phyloP scores from a whole-genome alignment of 1,140 invertebrate species.

The Whitmania pigra region DNA sequence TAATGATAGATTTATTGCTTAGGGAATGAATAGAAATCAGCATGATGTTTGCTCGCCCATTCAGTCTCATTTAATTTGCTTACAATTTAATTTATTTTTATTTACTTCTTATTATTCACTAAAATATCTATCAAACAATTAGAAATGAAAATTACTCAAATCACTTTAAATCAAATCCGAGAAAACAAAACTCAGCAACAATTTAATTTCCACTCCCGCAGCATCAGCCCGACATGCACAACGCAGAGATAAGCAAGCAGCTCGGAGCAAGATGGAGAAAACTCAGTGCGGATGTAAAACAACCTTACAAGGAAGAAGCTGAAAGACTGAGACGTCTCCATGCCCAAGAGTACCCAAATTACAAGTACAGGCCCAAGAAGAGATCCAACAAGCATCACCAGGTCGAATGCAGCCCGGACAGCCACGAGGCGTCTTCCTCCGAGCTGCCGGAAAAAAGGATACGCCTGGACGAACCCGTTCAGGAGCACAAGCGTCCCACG shows the following conservation, averaged over 20 bases:
- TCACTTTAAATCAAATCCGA: too few species aligned
- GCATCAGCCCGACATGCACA: conserved; percentile 92
- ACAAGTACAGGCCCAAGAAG: conserved; percentile 59
- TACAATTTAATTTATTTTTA: too few species aligned
- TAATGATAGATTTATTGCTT: too few species aligned
- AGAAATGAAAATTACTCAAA: too few species aligned
- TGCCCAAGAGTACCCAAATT: conserved; percentile 99
- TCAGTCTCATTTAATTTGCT: too few species aligned
- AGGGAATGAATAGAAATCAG: too few species aligned
- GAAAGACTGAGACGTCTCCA: conserved; percentile 88
- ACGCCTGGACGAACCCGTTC: not conserved
- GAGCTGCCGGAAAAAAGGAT: too few species aligned
- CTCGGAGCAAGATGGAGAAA: conserved; percentile 90
- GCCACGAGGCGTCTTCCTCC: not conserved
- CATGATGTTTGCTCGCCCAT: too few species aligned
- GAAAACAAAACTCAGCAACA: too few species aligned
- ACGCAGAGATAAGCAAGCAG: conserved; percentile 98
- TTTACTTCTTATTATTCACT: too few species aligned
- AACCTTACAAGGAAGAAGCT: conserved; percentile 97
- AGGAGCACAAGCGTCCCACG: not conserved
- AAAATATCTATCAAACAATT: too few species aligned
- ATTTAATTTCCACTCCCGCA: conserved; percentile 50
- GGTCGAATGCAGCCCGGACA: not conserved
- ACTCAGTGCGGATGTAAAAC: conserved; percentile 94
- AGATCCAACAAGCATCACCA: conserved; percentile 25